Evolutionary conservation across 2,797 vertebrate species (phyloP).

Genomic region (Enteromius mattozi): DNA sequence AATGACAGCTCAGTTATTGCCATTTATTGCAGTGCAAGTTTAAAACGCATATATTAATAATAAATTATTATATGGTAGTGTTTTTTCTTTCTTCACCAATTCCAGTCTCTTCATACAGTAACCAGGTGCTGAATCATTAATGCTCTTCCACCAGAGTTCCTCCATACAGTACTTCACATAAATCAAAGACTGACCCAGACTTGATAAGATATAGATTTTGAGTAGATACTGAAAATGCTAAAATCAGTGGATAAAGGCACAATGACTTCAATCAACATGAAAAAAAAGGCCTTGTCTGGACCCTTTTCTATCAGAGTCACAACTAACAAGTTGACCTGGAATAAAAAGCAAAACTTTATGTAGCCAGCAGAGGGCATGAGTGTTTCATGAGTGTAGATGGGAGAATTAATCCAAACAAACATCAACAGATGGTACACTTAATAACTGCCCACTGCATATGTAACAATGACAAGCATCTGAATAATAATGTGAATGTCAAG

Average conservation of each 20-base stretch:
- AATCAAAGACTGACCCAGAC: neutral
- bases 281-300: neutral
- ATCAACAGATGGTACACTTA: conserved; percentile 16
- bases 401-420: conserved; percentile 5
- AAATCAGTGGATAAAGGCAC: neutral
- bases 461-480: conserved; percentile 11
- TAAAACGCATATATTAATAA: conserved; percentile 57
- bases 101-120: conserved; percentile 20
- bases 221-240: neutral
- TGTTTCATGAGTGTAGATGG: neutral
- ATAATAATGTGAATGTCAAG: neutral
- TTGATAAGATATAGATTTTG: neutral
- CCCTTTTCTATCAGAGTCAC: neutral
- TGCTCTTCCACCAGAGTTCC: conserved; percentile 3
- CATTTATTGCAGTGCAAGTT: conserved; percentile 64
- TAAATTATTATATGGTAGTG: conserved; percentile 55
- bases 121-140: conserved; percentile 3
- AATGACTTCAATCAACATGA: neutral
- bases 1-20: conserved; percentile 59
- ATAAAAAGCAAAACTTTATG: conserved; percentile 15
- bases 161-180: neutral
- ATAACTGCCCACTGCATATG: neutral
- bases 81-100: conserved; percentile 15
- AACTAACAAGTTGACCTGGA: conserved; percentile 17
- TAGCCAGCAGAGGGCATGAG: conserved; percentile 49